Percentiles rank a stretch among this genome's conserved stretches.
phyloP scores from a whole-genome alignment of 1,140 invertebrate species.

The Anoplophora glabripennis region DNA sequence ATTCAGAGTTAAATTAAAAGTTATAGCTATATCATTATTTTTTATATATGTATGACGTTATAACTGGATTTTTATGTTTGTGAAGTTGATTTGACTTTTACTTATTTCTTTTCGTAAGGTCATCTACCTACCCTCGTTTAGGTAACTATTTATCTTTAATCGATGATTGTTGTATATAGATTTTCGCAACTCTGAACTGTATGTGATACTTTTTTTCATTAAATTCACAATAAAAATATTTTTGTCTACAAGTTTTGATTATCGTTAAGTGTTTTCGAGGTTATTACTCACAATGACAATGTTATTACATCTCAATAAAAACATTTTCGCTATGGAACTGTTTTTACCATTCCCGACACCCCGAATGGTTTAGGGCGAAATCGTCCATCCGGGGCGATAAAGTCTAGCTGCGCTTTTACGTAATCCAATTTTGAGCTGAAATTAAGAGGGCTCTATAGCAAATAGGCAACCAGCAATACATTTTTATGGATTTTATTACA shows the following conservation, averaged over 20 bases:
- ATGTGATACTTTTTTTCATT: conserved; percentile 38
- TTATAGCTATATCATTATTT: conserved; percentile 16
- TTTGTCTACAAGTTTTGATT: conserved; percentile 19
- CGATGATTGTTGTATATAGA: conserved; percentile 24
- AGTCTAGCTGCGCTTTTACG: too few species aligned
- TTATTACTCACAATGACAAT: conserved; percentile 19
- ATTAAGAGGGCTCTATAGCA: too few species aligned
- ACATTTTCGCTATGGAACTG: not conserved
- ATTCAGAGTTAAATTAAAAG: conserved; percentile 23
- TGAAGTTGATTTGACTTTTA: conserved; percentile 9
- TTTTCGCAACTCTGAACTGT: conserved; percentile 33
- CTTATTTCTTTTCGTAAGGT: conserved; percentile 8
- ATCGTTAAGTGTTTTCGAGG: conserved; percentile 30
- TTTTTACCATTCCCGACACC: too few species aligned
- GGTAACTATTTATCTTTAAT: conserved; percentile 3
- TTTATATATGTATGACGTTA: conserved; percentile 12
- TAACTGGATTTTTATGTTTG: conserved; percentile 7
- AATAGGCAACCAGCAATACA: too few species aligned
- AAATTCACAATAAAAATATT: conserved; percentile 26
- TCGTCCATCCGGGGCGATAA: too few species aligned
- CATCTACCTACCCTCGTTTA: not conserved
- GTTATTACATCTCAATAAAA: conserved; percentile 5
- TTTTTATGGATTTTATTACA: too few species aligned
- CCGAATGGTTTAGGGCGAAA: too few species aligned
- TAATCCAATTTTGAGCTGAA: too few species aligned